Evolutionary conservation across 2,888 invertebrate genomes (phyloP).

Genomic region (Phasia obesa): DNA sequence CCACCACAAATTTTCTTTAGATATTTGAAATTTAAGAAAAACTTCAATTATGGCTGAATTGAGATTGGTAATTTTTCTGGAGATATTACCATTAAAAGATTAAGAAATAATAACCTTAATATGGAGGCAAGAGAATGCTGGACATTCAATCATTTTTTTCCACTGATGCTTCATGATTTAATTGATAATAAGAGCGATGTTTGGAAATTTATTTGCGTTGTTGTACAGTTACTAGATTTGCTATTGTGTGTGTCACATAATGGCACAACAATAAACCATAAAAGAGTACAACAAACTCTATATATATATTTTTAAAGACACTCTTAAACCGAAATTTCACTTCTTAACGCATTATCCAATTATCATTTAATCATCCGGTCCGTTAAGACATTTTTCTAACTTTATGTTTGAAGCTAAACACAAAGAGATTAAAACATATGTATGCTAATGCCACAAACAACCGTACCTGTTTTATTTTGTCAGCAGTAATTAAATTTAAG

Average conservation of each 20-base stretch:
- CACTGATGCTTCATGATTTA: no score
- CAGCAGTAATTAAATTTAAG: not conserved
- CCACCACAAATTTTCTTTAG: no score
- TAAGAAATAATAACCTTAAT: not conserved
- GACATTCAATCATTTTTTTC: not conserved
- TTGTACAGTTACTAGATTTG: no score
- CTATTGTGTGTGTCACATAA: not conserved
- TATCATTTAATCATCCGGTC: no score
- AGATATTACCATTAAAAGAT: not conserved
- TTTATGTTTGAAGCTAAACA: no score
- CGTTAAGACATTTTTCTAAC: no score
- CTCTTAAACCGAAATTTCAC: no score
- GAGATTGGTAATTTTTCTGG: not conserved
- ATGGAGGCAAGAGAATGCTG: constrained; percentile 6
- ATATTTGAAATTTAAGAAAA: not conserved
- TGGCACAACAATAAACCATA: not conserved
- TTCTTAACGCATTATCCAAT: no score
- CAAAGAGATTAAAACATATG: no score
- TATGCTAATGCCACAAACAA: no score
- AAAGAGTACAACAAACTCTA: not conserved
- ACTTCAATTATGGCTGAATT: not conserved
- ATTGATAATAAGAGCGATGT: not conserved
- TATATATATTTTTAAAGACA: no score
- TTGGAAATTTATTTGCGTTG: constrained; percentile 4
- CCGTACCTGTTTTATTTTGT: not conserved